Conservation (phyloP, 1,140 invertebrate species). For the Atopsyche davidsoni region DNA sequence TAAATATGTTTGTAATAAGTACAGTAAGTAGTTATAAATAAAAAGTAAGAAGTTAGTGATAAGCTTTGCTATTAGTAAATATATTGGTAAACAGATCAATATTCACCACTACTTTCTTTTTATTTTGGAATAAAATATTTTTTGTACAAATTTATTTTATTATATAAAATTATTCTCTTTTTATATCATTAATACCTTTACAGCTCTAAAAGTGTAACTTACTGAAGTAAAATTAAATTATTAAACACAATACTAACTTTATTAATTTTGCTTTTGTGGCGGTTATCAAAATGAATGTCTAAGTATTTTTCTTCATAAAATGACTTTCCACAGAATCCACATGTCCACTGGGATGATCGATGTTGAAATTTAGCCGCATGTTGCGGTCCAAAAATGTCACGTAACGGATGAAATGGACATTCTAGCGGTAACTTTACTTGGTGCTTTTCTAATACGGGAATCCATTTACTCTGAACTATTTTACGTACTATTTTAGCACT, state of each 20-base stretch:
- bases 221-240: too few relatives aligned
- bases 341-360: slow-evolving; percentile 82
- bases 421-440: slow-evolving; percentile 73
- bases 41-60: too few relatives aligned
- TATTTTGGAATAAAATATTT: too few relatives aligned
- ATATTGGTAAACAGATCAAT: too few relatives aligned
- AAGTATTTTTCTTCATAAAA: slow-evolving; percentile 85
- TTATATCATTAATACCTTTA: too few relatives aligned
- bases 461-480: slow-evolving; percentile 86
- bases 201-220: too few relatives aligned
- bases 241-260: slow-evolving; percentile 58
- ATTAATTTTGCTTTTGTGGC: slow-evolving; percentile 79
- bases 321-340: slow-evolving; percentile 85
- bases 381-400: slow-evolving; percentile 82
- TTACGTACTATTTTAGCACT: slow-evolving; percentile 82
- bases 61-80: too few relatives aligned
- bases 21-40: too few relatives aligned
- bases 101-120: too few relatives aligned
- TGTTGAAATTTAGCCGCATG: slow-evolving; percentile 76
- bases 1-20: too few relatives aligned
- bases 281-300: slow-evolving; percentile 84
- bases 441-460: slow-evolving; percentile 79
- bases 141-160: too few relatives aligned
- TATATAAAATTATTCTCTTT: too few relatives aligned
- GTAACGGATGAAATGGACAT: slow-evolving; percentile 81